phyloP scores from a whole-genome alignment of 2,113 vertebrate genomes.

The Thalassarche chlororhynchos region DNA sequence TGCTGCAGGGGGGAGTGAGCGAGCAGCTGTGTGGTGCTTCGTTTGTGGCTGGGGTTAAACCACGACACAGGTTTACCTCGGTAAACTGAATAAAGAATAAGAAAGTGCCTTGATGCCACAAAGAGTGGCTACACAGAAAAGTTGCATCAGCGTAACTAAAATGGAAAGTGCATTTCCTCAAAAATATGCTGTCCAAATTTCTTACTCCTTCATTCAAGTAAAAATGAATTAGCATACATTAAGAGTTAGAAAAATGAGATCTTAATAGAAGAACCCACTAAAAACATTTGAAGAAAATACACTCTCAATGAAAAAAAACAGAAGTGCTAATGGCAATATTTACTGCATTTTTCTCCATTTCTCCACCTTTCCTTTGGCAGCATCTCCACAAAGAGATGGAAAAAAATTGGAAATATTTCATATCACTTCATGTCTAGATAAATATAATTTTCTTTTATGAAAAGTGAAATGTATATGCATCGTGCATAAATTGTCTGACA shows the following conservation, averaged over 20 bases:
- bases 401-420: neutral
- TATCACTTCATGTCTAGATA: neutral
- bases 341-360: neutral
- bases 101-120: neutral
- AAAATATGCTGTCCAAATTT: neutral
- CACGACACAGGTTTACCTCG: neutral
- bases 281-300: neutral
- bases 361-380: neutral
- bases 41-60: too few relatives aligned
- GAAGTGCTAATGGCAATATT: neutral
- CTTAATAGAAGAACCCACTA: neutral
- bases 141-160: neutral
- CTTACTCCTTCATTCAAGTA: neutral
- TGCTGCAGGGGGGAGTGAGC: too few relatives aligned
- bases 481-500: neutral
- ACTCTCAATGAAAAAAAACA: neutral
- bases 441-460: neutral
- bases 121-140: neutral
- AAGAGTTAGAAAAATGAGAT: neutral
- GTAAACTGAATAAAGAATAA: neutral
- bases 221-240: neutral
- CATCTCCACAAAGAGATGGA: neutral
- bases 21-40: too few relatives aligned
- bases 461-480: neutral
- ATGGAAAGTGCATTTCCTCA: neutral